A percentile compares a stretch with the other conserved stretches of the same genome.
phyloP scores from a whole-genome alignment of 2,113 vertebrate species.

The Salvelinus alpinus region DNA sequence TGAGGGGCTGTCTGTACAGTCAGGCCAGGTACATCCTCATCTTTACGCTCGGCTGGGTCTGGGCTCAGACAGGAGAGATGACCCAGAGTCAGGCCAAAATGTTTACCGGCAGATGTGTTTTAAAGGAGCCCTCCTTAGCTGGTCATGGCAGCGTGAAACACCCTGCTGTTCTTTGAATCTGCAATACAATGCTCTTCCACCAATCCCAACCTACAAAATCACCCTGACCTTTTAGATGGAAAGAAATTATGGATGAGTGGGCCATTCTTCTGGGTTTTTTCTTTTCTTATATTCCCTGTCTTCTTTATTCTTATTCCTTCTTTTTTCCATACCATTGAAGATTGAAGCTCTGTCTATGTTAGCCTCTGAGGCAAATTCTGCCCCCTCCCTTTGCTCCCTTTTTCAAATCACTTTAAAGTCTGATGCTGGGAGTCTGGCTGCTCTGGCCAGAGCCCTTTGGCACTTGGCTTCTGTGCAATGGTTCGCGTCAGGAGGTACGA shows the following conservation, averaged over 20 bases:
- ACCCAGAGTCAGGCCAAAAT: constrained; percentile 95
- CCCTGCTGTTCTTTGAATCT: constrained; percentile 95
- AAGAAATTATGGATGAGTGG: constrained; percentile 92
- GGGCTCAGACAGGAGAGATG: constrained; percentile 83
- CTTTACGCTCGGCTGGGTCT: constrained; percentile 81
- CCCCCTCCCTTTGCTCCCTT: constrained; percentile 83
- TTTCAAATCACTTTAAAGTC: constrained; percentile 93
- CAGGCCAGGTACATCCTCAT: constrained; percentile 51
- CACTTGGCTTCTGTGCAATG: constrained; percentile 89
- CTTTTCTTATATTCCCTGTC: constrained; percentile 62
- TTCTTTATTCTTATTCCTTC: constrained; percentile 62
- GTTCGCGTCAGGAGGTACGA: constrained; percentile 87
- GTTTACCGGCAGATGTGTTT: constrained; percentile 97
- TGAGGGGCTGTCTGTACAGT: too few relatives aligned
- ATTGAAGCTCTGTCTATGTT: constrained; percentile 88
- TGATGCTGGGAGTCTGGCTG: constrained; percentile 69
- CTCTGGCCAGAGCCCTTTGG: constrained; percentile 85
- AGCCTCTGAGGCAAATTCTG: constrained; percentile 88
- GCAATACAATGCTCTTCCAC: constrained; percentile 81
- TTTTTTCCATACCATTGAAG: constrained; percentile 85
- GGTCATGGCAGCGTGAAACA: constrained; percentile 97
- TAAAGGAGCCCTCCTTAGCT: constrained; percentile 94
- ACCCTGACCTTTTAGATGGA: constrained; percentile 91
- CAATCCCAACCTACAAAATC: constrained; percentile 87
- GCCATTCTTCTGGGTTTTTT: constrained; percentile 56